These are phyloP conservation scores for Dicyema japonicum DNA, from an alignment of 1,140 invertebrate species.

Conservation along the genomic window DNA sequence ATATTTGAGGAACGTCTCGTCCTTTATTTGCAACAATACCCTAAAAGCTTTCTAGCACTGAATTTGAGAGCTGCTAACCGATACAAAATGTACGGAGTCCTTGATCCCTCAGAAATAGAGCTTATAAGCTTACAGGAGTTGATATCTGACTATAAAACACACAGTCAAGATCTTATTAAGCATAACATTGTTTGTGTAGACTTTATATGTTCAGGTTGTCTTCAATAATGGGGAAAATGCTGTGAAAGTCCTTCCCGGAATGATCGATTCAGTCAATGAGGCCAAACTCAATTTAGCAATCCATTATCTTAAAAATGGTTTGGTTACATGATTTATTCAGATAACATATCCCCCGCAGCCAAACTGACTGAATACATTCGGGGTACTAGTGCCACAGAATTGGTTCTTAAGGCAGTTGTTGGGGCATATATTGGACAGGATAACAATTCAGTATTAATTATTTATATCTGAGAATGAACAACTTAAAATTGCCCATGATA, in stretches of 20 bases:
- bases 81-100: conserved; percentile 61
- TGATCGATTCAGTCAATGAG: conserved; percentile 78
- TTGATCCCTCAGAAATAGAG: conserved; percentile 42
- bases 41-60: conserved; percentile 63
- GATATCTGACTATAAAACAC: conserved; percentile 39
- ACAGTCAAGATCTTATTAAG: conserved; percentile 57
- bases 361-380: conserved; percentile 60
- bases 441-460: conserved; percentile 27
- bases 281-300: conserved; percentile 76
- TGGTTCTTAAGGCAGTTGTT: conserved; percentile 75
- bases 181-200: conserved; percentile 44
- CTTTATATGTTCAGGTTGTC: conserved; percentile 25
- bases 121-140: conserved; percentile 29
- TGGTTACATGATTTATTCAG: conserved; percentile 19
- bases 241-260: conserved; percentile 45
- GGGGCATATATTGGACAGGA: conserved; percentile 69
- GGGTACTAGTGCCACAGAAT: conserved; percentile 64
- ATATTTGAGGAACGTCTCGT: conserved; percentile 62
- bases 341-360: conserved; percentile 56
- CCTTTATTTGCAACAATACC: conserved; percentile 57
- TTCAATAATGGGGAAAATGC: conserved; percentile 73
- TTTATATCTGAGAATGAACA: conserved; percentile 39
- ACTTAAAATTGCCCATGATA: conserved; percentile 67
- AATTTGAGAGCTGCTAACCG: conserved; percentile 68
- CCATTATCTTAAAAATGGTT: conserved; percentile 51